These are phyloP conservation scores for Orthonyx spaldingii DNA, from an alignment of 2,113 vertebrate species.

Conservation along the genomic window DNA sequence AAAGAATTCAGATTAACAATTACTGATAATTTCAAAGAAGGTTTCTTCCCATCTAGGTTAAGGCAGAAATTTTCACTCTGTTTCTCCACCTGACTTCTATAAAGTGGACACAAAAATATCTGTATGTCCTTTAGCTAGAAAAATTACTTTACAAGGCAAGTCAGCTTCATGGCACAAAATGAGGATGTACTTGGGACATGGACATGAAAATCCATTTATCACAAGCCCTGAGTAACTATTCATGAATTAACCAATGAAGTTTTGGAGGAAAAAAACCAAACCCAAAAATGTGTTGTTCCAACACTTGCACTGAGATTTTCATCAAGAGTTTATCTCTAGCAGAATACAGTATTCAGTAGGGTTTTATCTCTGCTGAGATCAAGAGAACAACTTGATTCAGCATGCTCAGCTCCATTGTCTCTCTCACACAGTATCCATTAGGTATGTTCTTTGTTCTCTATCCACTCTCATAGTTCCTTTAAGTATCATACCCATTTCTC, in stretches of 20 bases:
- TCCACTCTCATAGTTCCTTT: neutral
- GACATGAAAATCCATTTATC: neutral
- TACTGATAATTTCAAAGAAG: neutral
- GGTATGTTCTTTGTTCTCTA: neutral
- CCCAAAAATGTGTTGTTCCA: neutral
- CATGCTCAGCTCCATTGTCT: neutral
- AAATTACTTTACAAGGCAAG: neutral
- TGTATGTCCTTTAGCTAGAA: neutral
- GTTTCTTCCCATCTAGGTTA: neutral
- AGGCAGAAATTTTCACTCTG: neutral
- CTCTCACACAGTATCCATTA: neutral
- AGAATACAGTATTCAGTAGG: neutral
- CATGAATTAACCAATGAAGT: neutral
- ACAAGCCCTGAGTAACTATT: neutral
- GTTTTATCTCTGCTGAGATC: neutral
- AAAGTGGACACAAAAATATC: neutral
- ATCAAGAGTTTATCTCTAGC: neutral
- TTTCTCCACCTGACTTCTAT: neutral
- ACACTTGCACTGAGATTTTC: neutral
- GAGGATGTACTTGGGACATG: neutral
- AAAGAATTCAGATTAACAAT: neutral
- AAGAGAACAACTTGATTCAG: neutral
- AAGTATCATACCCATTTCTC: neutral
- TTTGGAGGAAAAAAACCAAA: neutral
- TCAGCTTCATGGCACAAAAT: neutral